phyloP scores from a whole-genome alignment of 2,113 vertebrate genomes.

The Lampris incognitus region DNA sequence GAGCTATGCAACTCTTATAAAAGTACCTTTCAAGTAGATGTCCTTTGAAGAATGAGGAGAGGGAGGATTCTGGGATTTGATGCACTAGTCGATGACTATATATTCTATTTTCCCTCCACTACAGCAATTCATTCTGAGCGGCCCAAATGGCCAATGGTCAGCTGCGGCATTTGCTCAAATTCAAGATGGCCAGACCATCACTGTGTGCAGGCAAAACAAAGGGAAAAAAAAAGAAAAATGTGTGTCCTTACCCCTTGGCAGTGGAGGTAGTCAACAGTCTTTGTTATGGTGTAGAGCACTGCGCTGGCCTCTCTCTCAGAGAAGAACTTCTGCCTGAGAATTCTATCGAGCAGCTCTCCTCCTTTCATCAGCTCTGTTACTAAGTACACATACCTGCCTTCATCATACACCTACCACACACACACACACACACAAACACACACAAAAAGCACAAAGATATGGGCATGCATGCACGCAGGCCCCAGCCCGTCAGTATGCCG shows the following conservation, averaged over 20 bases:
- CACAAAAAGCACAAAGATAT: neutral
- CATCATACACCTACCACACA: conserved; percentile 90
- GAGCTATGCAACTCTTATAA: too few relatives aligned
- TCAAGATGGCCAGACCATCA: too few relatives aligned
- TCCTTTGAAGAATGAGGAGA: too few relatives aligned
- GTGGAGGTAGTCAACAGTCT: conserved; percentile 97
- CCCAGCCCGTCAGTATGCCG: neutral
- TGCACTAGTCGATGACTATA: too few relatives aligned
- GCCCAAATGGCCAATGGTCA: too few relatives aligned
- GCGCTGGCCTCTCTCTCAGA: conserved; percentile 95
- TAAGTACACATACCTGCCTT: conserved; percentile 93
- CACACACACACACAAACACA: conserved; percentile 23
- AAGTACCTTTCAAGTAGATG: too few relatives aligned
- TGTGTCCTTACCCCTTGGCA: conserved; percentile 91
- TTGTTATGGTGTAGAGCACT: conserved; percentile 92
- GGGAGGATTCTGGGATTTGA: too few relatives aligned
- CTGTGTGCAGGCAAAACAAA: neutral
- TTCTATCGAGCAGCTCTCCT: conserved; percentile 94
- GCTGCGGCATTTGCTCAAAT: too few relatives aligned
- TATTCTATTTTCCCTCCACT: too few relatives aligned
- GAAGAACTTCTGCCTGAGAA: conserved; percentile 96
- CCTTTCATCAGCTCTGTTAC: conserved; percentile 98
- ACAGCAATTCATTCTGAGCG: too few relatives aligned
- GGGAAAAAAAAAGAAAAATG: neutral
- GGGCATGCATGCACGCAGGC: conserved; percentile 7